A percentile compares a stretch with the other conserved stretches of the same genome.
Conservation (phyloP, 2,113 vertebrate genomes). For the Rostratula benghalensis region DNA sequence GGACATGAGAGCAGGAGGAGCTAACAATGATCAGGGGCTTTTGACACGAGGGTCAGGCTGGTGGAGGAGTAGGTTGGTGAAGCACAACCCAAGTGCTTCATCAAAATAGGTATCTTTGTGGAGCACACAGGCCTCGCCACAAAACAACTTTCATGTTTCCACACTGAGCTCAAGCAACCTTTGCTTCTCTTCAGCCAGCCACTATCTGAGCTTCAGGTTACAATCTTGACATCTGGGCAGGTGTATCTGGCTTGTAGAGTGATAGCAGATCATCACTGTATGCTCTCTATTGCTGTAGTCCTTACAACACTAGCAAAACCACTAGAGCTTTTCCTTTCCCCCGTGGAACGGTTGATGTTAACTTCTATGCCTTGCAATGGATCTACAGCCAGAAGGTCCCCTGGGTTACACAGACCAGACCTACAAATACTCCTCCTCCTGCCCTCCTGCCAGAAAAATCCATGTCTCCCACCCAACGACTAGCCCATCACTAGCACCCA, state of each 20-base stretch:
- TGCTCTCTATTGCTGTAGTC: not conserved
- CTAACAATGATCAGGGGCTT: not conserved
- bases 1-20: not conserved
- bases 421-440: not conserved
- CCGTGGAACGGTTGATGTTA: not conserved
- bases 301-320: not conserved
- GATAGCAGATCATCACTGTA: not conserved
- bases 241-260: not conserved
- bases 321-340: not conserved
- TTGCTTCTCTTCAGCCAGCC: not conserved
- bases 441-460: not conserved
- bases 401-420: not conserved
- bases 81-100: not conserved
- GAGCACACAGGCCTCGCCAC: not conserved
- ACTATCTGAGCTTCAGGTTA: conserved; percentile 2
- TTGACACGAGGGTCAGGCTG: not conserved
- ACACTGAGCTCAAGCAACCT: not conserved
- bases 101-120: not conserved
- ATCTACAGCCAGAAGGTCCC: not conserved
- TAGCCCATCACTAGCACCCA: not conserved
- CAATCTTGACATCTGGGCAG: not conserved
- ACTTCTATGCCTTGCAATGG: not conserved
- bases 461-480: not conserved
- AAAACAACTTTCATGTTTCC: not conserved
- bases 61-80: not conserved